These are phyloP conservation scores for Lithobates sylvaticus DNA, from an alignment of 2,797 vertebrate species.

Conservation along the genomic window DNA sequence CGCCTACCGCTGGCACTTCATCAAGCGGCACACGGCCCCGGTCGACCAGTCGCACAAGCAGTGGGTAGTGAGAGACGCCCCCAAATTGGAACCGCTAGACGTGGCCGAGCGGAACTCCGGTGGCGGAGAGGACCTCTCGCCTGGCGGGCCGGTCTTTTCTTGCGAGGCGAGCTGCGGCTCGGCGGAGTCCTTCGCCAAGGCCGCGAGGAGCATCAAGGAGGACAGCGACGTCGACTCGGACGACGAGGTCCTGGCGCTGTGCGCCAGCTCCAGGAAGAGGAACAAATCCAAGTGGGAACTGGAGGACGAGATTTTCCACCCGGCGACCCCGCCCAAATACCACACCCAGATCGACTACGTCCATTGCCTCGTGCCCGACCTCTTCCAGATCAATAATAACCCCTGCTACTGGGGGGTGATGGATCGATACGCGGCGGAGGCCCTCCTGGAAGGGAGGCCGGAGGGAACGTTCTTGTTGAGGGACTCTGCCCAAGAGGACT, in stretches of 20 bases:
- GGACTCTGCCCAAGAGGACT: conserved; percentile 96
- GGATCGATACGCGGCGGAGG: conserved; percentile 94
- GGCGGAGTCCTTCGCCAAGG: conserved; percentile 67
- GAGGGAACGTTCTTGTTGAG: conserved; percentile 94
- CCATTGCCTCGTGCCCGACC: conserved; percentile 93
- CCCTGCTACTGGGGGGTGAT: conserved; percentile 96
- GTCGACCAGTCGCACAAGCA: conserved; percentile 73
- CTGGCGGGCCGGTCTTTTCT: conserved; percentile 64
- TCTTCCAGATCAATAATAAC: conserved; percentile 96
- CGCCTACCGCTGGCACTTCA: conserved; percentile 93
- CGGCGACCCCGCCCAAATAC: conserved; percentile 80
- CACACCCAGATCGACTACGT: conserved; percentile 86
- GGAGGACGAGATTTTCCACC: conserved; percentile 78
- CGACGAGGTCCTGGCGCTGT: conserved; percentile 78
- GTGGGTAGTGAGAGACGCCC: conserved; percentile 73
- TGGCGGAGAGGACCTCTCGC: conserved; percentile 64
- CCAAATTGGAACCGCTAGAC: conserved; percentile 74
- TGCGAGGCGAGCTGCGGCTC: conserved; percentile 65
- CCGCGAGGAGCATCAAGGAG: conserved; percentile 66
- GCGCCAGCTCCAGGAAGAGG: conserved; percentile 79
- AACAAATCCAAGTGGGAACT: conserved; percentile 80
- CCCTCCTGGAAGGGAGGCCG: conserved; percentile 93
- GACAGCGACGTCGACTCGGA: conserved; percentile 81
- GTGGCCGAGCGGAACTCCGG: conserved; percentile 67
- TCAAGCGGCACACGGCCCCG: conserved; percentile 86